phyloP scores from a whole-genome alignment of 2,888 invertebrate species.

The Congeria kusceri region DNA sequence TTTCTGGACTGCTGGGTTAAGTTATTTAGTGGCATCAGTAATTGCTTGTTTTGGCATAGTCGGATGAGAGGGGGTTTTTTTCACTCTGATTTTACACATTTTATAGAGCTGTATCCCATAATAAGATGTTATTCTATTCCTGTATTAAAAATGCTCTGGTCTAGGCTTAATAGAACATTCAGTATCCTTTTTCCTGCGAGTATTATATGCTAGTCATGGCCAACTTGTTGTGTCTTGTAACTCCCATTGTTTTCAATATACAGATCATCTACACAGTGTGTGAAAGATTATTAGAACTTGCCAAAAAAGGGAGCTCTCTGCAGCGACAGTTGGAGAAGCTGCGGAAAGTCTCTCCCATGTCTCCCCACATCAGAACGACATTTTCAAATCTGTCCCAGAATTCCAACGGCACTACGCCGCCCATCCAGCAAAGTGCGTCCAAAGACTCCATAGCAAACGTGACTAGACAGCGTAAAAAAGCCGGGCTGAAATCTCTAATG shows the following conservation, averaged over 20 bases:
- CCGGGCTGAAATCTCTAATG: slow-evolving; percentile 21
- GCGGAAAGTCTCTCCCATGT: not conserved
- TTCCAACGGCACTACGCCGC: not conserved
- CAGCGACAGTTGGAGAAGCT: slow-evolving; percentile 36
- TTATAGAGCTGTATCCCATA: too few relatives aligned
- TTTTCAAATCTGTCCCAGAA: slow-evolving; percentile 29
- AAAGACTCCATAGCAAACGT: slow-evolving; percentile 22
- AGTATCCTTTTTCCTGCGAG: too few relatives aligned
- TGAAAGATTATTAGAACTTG: slow-evolving; percentile 90
- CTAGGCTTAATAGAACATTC: too few relatives aligned
- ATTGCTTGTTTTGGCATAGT: too few relatives aligned
- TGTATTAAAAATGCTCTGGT: too few relatives aligned
- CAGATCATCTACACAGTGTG: slow-evolving; percentile 92
- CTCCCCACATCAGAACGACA: slow-evolving; percentile 31
- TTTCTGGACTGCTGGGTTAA: too few relatives aligned
- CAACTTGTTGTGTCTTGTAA: too few relatives aligned
- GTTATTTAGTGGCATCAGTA: too few relatives aligned
- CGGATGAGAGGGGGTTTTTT: too few relatives aligned
- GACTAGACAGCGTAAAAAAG: slow-evolving; percentile 40
- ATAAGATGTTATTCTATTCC: too few relatives aligned
- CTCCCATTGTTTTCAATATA: not conserved
- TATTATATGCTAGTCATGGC: not conserved
- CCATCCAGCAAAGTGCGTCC: slow-evolving; percentile 16
- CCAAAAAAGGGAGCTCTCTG: slow-evolving; percentile 69
- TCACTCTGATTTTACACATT: too few relatives aligned